These are phyloP conservation scores for Agonum fuliginosum DNA, from an alignment of 2,888 invertebrate genomes.

Conservation along the genomic window DNA sequence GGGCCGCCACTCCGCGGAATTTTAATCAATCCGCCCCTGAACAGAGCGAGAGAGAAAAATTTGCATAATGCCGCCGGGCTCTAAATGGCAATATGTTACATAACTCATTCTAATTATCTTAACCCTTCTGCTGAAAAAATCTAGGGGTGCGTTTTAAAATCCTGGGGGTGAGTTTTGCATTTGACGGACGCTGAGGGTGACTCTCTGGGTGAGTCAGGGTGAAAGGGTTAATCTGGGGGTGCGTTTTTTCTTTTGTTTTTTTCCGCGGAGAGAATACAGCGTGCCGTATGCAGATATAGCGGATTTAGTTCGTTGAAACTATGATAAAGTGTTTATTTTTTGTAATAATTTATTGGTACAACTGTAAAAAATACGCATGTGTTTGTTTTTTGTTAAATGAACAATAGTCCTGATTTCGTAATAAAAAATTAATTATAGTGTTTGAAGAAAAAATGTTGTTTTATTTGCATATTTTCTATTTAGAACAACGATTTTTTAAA, in stretches of 20 bases:
- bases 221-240: background rate
- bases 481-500: no score
- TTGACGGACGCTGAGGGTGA: no score
- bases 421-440: no score
- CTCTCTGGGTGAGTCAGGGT: constrained; percentile 12
- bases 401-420: no score
- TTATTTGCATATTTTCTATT: no score
- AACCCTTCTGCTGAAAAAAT: constrained; percentile 52
- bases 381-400: no score
- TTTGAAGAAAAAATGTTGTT: no score
- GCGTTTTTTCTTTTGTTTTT: constrained; percentile 31
- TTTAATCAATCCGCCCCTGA: constrained; percentile 71
- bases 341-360: no score
- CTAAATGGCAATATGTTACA: constrained; percentile 59
- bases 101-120: constrained; percentile 58
- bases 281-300: no score
- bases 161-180: background rate
- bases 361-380: no score
- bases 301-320: no score
- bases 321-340: no score
- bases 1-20: constrained; percentile 67
- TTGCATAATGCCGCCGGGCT: constrained; percentile 36
- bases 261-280: background rate
- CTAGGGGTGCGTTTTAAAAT: constrained; percentile 14
- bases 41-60: background rate